Evolutionary conservation across 2,797 vertebrate species (phyloP).

Genomic region (Sebastes oblongus): DNA sequence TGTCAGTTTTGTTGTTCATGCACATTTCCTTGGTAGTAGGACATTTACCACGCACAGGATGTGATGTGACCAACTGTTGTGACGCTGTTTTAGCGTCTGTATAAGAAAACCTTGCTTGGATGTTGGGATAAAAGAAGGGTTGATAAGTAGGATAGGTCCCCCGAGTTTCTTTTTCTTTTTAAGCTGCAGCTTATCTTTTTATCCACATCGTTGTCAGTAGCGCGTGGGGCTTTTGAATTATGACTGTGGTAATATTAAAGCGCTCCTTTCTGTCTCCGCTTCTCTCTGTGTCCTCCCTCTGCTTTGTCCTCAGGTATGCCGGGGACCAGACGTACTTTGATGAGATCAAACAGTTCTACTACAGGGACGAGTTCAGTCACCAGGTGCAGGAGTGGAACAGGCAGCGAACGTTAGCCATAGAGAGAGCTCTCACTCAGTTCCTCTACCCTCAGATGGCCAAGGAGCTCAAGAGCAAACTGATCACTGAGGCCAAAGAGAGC

Average conservation of each 20-base stretch:
- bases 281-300: background rate
- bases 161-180: constrained; percentile 19
- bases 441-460: constrained; percentile 98
- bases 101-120: background rate
- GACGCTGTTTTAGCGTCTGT: constrained; percentile 7
- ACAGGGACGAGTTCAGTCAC: constrained; percentile 99
- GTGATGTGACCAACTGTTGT: constrained; percentile 4
- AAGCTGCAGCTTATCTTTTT: background rate
- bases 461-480: constrained; percentile 94
- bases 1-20: background rate
- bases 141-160: constrained; percentile 41
- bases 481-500: constrained; percentile 94
- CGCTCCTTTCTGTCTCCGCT: background rate
- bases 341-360: constrained; percentile 99
- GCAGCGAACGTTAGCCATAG: constrained; percentile 95
- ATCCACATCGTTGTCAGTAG: background rate
- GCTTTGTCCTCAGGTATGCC: constrained; percentile 81
- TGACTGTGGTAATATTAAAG: background rate
- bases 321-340: constrained; percentile 98
- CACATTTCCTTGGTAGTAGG: background rate
- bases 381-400: constrained; percentile 99
- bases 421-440: constrained; percentile 93
- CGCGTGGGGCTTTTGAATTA: background rate
- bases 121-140: background rate
- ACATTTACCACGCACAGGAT: constrained; percentile 1